Evolutionary conservation across 1,140 invertebrate species (phyloP).

Genomic region (Anoplolepis gracilipes): DNA sequence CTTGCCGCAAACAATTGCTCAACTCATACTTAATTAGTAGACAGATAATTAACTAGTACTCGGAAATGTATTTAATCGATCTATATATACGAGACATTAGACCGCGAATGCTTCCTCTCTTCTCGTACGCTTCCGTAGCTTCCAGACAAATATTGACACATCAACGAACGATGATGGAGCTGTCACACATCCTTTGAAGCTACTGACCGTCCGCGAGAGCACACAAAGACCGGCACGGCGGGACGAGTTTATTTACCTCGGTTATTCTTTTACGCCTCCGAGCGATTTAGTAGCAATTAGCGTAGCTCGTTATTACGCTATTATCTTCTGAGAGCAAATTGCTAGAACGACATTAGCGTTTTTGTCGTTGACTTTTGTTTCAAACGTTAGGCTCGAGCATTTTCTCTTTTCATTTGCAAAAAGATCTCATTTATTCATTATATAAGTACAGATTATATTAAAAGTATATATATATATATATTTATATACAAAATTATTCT

Average conservation of each 20-base stretch:
- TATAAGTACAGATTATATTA: neutral
- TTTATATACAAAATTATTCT: neutral
- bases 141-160: slow-evolving; percentile 42
- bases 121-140: neutral
- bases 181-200: slow-evolving; percentile 21
- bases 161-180: neutral
- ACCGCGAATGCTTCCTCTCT: neutral
- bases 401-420: neutral
- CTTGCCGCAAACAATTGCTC: neutral
- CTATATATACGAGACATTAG: neutral
- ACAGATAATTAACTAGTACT: neutral
- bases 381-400: neutral
- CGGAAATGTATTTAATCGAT: neutral
- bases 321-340: slow-evolving; percentile 28
- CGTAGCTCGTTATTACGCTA: slow-evolving; percentile 37
- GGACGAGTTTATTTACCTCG: slow-evolving; percentile 52
- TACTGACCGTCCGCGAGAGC: slow-evolving; percentile 27
- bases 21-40: slow-evolving; percentile 34
- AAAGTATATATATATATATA: neutral
- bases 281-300: slow-evolving; percentile 60
- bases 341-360: slow-evolving; percentile 17
- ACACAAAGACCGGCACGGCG: slow-evolving; percentile 16
- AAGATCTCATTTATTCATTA: neutral
- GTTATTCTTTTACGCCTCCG: slow-evolving; percentile 64
- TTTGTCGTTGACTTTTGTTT: neutral